phyloP scores from a whole-genome alignment of 2,113 vertebrate species.

The Onychostoma macrolepis region DNA sequence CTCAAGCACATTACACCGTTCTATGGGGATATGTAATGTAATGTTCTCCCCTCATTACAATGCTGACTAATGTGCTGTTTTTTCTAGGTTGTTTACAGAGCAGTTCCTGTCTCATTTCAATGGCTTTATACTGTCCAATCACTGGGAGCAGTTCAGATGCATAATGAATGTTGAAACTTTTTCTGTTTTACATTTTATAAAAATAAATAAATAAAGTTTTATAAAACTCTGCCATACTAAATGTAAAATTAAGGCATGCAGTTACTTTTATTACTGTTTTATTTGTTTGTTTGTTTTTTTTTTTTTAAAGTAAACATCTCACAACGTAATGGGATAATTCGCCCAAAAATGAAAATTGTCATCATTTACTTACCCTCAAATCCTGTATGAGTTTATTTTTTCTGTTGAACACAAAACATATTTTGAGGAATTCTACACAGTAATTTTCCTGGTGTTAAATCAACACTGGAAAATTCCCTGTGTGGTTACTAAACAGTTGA shows the following conservation, averaged over 20 bases:
- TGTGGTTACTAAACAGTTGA: too few species aligned
- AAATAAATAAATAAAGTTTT: background rate
- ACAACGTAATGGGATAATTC: background rate
- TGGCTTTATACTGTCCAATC: background rate
- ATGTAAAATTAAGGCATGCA: background rate
- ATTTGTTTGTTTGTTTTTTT: too few species aligned
- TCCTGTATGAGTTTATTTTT: too few species aligned
- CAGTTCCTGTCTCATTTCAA: conserved; percentile 41
- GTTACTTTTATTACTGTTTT: too few species aligned
- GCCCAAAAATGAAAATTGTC: too few species aligned
- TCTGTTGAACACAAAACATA: too few species aligned
- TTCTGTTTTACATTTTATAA: background rate
- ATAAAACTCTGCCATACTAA: background rate
- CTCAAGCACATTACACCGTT: conserved; percentile 66
- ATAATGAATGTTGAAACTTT: background rate
- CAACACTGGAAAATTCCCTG: too few species aligned
- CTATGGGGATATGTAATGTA: conserved; percentile 68
- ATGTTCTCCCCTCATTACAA: conserved; percentile 63
- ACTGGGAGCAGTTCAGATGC: background rate
- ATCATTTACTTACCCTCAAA: too few species aligned
- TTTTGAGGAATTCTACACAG: too few species aligned
- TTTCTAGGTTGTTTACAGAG: conserved; percentile 60
- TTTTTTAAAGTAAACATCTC: background rate
- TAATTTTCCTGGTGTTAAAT: too few species aligned
- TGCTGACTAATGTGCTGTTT: conserved; percentile 69